These are phyloP conservation scores for Sula dactylatra DNA, from an alignment of 2,113 vertebrate genomes.

Conservation along the genomic window DNA sequence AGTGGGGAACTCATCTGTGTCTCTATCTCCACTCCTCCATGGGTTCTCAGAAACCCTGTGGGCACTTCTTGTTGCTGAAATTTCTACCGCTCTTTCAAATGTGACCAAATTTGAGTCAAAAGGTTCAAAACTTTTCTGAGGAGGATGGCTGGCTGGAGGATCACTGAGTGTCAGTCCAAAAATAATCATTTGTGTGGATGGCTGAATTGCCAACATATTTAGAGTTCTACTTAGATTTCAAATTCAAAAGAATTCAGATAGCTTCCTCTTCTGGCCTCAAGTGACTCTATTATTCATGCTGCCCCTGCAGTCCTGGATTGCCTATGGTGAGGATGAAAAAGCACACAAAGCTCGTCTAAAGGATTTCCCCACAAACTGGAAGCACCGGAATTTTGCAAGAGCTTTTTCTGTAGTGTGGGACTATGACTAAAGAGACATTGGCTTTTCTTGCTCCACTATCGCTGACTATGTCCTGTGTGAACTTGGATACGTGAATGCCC, in stretches of 20 bases:
- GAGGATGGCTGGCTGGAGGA: neutral
- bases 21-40: neutral
- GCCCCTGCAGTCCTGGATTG: neutral
- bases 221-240: neutral
- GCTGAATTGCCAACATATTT: neutral
- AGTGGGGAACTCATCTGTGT: neutral
- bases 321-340: neutral
- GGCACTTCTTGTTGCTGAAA: neutral
- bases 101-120: neutral
- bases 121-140: neutral
- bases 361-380: neutral
- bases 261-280: neutral
- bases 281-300: neutral
- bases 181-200: neutral
- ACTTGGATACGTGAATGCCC: neutral
- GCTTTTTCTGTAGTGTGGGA: neutral
- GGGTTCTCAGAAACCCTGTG: neutral
- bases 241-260: neutral
- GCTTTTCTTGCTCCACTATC: neutral
- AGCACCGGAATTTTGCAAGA: constrained; percentile 17
- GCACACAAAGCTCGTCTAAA: neutral
- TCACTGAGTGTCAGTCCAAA: neutral
- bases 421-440: neutral
- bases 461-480: neutral
- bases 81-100: neutral